These are phyloP conservation scores for Drosophila lacertosa DNA, from an alignment of 1,140 invertebrate genomes.

Conservation along the genomic window DNA sequence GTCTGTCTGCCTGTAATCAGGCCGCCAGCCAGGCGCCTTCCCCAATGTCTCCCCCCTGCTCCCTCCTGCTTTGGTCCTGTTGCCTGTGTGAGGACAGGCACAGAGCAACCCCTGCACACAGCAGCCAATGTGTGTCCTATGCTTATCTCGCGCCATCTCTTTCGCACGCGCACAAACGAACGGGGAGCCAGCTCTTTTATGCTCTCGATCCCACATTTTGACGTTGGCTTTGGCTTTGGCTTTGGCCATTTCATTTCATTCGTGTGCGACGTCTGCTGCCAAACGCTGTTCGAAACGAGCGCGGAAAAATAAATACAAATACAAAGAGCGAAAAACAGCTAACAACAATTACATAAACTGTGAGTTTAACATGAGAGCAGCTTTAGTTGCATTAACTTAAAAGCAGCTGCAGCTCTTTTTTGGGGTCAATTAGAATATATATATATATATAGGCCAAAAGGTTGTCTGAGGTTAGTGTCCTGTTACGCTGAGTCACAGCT, in stretches of 20 bases:
- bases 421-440: background rate
- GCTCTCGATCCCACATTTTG: constrained; percentile 55
- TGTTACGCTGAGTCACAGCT: constrained; percentile 42
- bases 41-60: constrained; percentile 1
- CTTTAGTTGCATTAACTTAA: background rate
- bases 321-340: background rate
- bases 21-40: constrained; percentile 47
- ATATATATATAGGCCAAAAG: constrained; percentile 23
- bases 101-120: constrained; percentile 36
- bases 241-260: constrained; percentile 48
- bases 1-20: constrained; percentile 49
- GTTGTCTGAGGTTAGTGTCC: constrained; percentile 50
- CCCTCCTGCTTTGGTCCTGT: no score
- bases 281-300: constrained; percentile 35
- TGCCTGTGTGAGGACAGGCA: background rate
- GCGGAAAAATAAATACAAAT: background rate
- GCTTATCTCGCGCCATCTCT: constrained; percentile 10
- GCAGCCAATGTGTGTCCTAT: constrained; percentile 30
- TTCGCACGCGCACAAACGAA: constrained; percentile 6
- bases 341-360: constrained; percentile 15
- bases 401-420: background rate
- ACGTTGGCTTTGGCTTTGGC: constrained; percentile 25
- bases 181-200: constrained; percentile 33
- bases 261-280: constrained; percentile 47
- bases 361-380: background rate